Conservation (phyloP, 2,888 invertebrate species). For the Dolomedes plantarius region DNA sequence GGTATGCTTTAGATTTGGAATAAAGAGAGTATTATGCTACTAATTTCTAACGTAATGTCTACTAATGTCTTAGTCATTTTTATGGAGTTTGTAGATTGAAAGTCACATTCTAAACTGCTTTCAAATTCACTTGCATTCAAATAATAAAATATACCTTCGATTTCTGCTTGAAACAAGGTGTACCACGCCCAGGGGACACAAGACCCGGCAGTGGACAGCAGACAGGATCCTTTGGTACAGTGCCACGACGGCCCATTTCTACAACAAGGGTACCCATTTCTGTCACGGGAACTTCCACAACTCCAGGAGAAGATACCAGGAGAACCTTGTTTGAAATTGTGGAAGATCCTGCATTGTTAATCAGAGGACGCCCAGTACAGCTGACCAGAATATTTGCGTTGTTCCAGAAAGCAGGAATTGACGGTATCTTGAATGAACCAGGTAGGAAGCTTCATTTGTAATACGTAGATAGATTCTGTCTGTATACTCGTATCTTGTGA, state of each 20-base stretch:
- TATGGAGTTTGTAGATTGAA: too few species aligned
- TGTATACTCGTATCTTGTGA: too few species aligned
- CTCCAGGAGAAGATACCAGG: constrained; percentile 42
- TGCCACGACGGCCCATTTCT: constrained; percentile 11
- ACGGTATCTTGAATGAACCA: constrained; percentile 53
- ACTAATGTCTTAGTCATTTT: too few species aligned
- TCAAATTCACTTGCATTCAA: too few species aligned
- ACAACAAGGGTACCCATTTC: constrained; percentile 36
- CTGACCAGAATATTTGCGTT: constrained; percentile 62
- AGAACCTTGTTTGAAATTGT: constrained; percentile 70
- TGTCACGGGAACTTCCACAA: constrained; percentile 49
- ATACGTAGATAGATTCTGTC: too few species aligned
- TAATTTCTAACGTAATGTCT: too few species aligned
- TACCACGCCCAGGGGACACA: background rate
- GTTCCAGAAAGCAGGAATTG: constrained; percentile 69
- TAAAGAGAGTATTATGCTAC: too few species aligned
- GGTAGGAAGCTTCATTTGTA: constrained; percentile 43
- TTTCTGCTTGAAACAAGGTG: background rate
- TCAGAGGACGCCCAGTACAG: constrained; percentile 67
- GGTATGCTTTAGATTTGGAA: too few species aligned
- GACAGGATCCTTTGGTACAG: background rate
- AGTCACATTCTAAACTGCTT: too few species aligned
- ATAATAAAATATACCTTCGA: too few species aligned
- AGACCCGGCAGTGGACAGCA: constrained; percentile 11
- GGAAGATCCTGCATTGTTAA: constrained; percentile 65